These are phyloP conservation scores for Cheilosia urbana DNA, from an alignment of 2,888 invertebrate genomes.

Conservation along the genomic window DNA sequence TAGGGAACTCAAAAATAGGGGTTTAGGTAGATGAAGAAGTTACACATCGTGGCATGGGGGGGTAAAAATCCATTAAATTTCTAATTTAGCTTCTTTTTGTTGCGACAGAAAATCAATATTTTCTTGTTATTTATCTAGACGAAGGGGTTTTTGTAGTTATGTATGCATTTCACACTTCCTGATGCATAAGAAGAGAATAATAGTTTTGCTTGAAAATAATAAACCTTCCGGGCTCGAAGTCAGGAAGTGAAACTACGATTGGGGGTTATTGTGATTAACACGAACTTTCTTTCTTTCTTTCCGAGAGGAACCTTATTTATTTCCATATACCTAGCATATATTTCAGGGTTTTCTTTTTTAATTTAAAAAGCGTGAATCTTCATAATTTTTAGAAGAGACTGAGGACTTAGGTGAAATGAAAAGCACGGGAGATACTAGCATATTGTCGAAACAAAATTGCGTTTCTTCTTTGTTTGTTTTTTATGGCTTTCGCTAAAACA, in stretches of 20 bases:
- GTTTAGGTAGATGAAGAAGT: constrained; percentile 29
- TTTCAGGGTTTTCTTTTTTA: constrained; percentile 6
- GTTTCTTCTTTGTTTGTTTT: constrained; percentile 44
- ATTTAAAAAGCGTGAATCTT: constrained; percentile 49
- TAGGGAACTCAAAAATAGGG: constrained; percentile 22
- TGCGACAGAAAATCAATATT: constrained; percentile 75
- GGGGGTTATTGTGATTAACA: constrained; percentile 2
- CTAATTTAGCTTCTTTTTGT: constrained; percentile 75
- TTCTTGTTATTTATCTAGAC: constrained; percentile 60
- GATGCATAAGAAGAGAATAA: constrained; percentile 33
- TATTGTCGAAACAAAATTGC: constrained; percentile 46
- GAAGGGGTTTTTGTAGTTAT: constrained; percentile 58
- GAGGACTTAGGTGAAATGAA: constrained; percentile 7
- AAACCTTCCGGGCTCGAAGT: constrained; percentile 2
- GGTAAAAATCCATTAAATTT: constrained; percentile 71
- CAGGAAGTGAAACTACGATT: constrained; percentile 9
- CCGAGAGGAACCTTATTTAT: neutral
- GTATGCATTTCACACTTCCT: constrained; percentile 60
- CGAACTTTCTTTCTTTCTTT: neutral
- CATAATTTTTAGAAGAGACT: neutral
- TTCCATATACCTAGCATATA: neutral
- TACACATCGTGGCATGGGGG: constrained; percentile 40
- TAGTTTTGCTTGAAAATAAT: neutral
- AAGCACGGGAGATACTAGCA: constrained; percentile 21
- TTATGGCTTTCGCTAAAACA: constrained; percentile 62